Percentiles rank a stretch among this genome's conserved stretches.
Evolutionary conservation across 2,113 vertebrate genomes (phyloP).

Genomic region (Myiozetetes cayanensis): DNA sequence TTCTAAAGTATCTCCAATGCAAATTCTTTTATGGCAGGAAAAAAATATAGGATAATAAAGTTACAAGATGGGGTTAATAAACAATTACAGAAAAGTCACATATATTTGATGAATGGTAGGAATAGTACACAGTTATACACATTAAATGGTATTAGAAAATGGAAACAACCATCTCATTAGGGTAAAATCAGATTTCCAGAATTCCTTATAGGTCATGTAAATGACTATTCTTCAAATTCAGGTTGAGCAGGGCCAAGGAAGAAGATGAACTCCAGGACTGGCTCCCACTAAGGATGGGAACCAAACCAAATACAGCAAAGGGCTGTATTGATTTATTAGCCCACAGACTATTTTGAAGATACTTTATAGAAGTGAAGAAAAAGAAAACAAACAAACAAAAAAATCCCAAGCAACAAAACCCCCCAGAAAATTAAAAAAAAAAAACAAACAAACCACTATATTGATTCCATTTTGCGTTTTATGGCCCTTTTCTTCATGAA

Average conservation of each 20-base stretch:
- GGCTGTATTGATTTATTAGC: not conserved
- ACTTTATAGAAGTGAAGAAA: not conserved
- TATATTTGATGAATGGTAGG: not conserved
- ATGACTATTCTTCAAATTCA: not conserved
- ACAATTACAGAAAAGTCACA: not conserved
- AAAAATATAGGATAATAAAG: not conserved
- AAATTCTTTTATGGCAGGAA: not conserved
- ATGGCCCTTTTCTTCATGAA: not conserved
- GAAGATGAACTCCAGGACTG: not conserved
- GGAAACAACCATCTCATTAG: not conserved
- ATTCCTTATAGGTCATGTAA: not conserved
- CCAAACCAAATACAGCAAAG: not conserved
- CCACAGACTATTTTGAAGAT: not conserved
- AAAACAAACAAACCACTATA: rapidly evolving
- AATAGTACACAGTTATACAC: not conserved
- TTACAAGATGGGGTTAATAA: not conserved
- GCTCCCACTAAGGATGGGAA: not conserved
- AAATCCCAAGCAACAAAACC: no score
- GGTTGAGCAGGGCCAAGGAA: not conserved
- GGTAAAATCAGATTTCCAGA: not conserved
- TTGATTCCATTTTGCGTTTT: not conserved
- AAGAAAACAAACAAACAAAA: not conserved
- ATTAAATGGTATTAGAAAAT: not conserved
- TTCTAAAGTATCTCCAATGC: not conserved
- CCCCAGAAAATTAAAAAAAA: not conserved